Evolutionary conservation across 1,140 invertebrate genomes (phyloP), one percentile per base, ranked within the genome.

Genomic region (Dinoponera quadriceps): DNA sequence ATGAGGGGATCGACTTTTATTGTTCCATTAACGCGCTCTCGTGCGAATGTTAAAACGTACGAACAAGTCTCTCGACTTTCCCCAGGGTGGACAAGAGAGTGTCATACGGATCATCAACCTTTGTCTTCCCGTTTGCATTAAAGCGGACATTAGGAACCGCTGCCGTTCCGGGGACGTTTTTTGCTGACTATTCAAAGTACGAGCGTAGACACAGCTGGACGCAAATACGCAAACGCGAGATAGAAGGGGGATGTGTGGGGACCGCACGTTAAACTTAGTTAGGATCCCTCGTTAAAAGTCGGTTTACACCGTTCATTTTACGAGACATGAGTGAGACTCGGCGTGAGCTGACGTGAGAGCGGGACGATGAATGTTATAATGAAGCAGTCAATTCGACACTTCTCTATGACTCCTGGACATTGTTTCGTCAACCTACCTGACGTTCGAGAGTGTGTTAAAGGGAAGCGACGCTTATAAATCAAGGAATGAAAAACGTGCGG

Each of bases 131-230:
- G 65, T 55, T 33, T 78, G 51, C 49, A 71, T 78, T 69, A 80
- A 80, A 69, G 22, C 65, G 69, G 69, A 71, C 75, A 80, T n/a
- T 9, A 14, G 75, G 25, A 33, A 18, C 63, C 63, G 51, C 68
- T 80, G 20, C 22, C 63, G 59, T 80, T 80, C n/a, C 22, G 51
- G 71, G 65, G 33, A 33, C 55, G 63, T 80, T 80, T 80, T 80
- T 80, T 69, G 71, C 71, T 59, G 65, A 65, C 33, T 80, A 25
- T 51, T 80, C 38, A 71, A 71, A 71, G 33, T 80, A 48, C 51
- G 63, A 59, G 29, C 51, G 65, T 80, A 80, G 65, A 80, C 75
- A 80, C 75, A 80, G 75, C 75, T 80, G 75, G 75, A 80, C 65
- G 65, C 75, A 69, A 80, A 80, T 80, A 80, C 75, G 33, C 51